These are phyloP conservation scores for Ptychodera flava DNA, from an alignment of 35 echinoderm and acorn worm genomes.

Conservation along the genomic window DNA sequence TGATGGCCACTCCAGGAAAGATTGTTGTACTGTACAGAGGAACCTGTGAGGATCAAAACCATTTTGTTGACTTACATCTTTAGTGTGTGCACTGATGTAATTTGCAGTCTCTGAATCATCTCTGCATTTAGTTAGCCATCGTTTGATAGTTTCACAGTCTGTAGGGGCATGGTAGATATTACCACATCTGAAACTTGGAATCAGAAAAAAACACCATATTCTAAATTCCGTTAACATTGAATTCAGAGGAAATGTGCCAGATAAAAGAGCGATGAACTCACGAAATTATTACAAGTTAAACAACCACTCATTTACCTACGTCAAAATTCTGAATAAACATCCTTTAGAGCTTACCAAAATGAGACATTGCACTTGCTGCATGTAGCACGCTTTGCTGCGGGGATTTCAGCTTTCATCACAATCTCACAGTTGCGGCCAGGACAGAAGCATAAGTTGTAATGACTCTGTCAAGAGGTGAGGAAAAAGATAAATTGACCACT, in stretches of 20 bases:
- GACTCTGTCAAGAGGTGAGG: slow-evolving; percentile 51
- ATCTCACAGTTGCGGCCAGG: slow-evolving; percentile 75
- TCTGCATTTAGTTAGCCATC: slow-evolving; percentile 91
- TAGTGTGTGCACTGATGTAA: slow-evolving; percentile 99
- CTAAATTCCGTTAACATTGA: too few relatives aligned
- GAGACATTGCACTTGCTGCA: slow-evolving; percentile 68
- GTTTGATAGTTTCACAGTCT: slow-evolving; percentile 94
- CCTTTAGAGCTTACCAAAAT: slow-evolving; percentile 94
- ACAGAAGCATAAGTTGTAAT: slow-evolving; percentile 74
- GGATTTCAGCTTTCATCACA: slow-evolving; percentile 48
- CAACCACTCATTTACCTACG: background rate
- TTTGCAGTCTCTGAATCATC: slow-evolving; percentile 98
- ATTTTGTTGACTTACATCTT: slow-evolving; percentile 94
- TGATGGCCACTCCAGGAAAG: too few relatives aligned
- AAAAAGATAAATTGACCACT: slow-evolving; percentile 28
- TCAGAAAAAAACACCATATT: too few relatives aligned
- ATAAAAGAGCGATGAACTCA: slow-evolving; percentile 6
- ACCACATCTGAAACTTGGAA: slow-evolving; percentile 75
- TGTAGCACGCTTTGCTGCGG: slow-evolving; percentile 61
- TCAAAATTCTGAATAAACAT: background rate
- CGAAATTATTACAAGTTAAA: background rate
- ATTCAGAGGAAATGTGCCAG: background rate
- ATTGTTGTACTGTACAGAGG: too few relatives aligned
- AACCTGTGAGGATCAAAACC: too few relatives aligned
- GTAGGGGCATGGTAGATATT: slow-evolving; percentile 83